Evolutionary conservation across 2,888 invertebrate species (phyloP), one percentile per base, ranked within the genome.

Genomic region (Drosophila paramelanica): DNA sequence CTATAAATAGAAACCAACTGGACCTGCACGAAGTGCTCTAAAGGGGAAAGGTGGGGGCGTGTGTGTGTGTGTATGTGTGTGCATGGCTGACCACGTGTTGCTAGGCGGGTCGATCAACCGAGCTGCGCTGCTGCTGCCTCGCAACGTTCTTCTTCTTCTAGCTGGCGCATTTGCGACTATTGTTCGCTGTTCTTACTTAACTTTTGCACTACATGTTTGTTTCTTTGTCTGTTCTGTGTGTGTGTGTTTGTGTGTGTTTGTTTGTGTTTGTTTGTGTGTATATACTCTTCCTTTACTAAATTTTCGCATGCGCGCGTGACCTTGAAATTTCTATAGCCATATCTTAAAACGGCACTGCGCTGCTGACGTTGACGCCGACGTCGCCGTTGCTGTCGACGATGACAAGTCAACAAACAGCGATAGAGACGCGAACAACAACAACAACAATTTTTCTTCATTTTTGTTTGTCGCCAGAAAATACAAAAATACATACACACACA

Each of bases 21-120:
- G 55, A 27, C 25, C 36, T 36, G 36, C 4, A 10, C 10, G 10
- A 3, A 1, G 10, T 10, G 8, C 10, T 31, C 36, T 10, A 31
- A 10, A 13, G 13, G 56, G 25, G 23, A 27, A n/a, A n/a, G 31
- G 1, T 11, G 17, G 7, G 11, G 4, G 52, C 10, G n/a, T 33
- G 31, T 38, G 31, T 31, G 8, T 8, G 31, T 31, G 31, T 8
- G 31, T 31, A 10, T 25, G 8, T 46, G n/a, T 17, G 46, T 6
- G 13, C 75, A 52, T 68, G 64, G 70, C 64, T 77, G 71, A 69
- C 67, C 84, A 74, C 80, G 84, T 81, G 80, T 80, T 80, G 80
- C 84, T 81, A 78, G 78, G 81, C 81, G 84, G 81, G 80, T 80
- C 84, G 80, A 81, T 84, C 70, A 80, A 84, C 78, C 58, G 68